These are phyloP conservation scores for Melanophora roralis DNA, from an alignment of 2,888 invertebrate species.

Conservation along the genomic window DNA sequence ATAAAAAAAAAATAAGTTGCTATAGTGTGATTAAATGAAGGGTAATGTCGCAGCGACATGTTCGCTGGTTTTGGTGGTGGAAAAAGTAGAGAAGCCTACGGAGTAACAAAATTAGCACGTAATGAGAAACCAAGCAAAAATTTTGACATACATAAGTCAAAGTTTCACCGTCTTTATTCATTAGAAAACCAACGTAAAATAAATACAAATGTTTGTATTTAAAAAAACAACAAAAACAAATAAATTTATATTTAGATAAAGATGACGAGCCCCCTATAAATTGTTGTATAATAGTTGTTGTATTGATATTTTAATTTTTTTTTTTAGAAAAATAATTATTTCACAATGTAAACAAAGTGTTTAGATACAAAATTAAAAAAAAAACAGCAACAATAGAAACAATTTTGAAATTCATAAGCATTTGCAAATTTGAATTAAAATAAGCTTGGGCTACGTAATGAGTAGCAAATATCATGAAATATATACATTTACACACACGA, in stretches of 20 bases:
- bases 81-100: too few species aligned
- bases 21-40: too few species aligned
- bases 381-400: background rate
- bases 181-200: background rate
- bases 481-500: background rate
- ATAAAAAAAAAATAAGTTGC: too few species aligned
- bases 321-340: background rate
- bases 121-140: background rate
- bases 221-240: conserved; percentile 16
- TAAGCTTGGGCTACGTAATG: background rate
- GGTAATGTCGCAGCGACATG: too few species aligned
- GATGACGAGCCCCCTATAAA: conserved; percentile 38
- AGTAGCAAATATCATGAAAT: conserved; percentile 17
- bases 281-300: conserved; percentile 2
- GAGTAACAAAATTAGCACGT: background rate
- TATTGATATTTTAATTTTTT: background rate
- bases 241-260: conserved; percentile 2
- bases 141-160: background rate
- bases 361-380: background rate
- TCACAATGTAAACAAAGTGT: conserved; percentile 13
- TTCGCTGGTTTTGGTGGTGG: too few species aligned
- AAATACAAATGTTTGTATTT: background rate
- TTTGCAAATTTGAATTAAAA: conserved; percentile 12
- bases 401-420: background rate
- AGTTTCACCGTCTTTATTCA: too few species aligned